Base-by-base conservation (phyloP, 2,113 vertebrate species). In the Melanotaenia duboulayi region DNA sequence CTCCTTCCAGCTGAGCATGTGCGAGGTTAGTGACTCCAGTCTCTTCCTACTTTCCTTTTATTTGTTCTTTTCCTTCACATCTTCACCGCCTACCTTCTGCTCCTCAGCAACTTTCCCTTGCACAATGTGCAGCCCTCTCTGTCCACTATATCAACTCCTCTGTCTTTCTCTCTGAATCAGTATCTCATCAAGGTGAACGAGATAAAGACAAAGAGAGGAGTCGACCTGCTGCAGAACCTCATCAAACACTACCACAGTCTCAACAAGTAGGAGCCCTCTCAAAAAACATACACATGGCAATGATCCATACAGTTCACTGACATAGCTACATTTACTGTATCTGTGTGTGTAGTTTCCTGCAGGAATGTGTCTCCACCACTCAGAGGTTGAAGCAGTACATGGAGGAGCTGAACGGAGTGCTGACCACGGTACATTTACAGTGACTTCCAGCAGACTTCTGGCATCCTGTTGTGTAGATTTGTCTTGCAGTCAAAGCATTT, bases 221-320 rank as follows among this genome's bases (percentile, higher is more conserved):
- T 91, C 0, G 90, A 91, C 70, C 84, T 91, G 22, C 83, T 91
- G 74, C 90, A 90, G 77, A 91, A 91, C 83, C 90, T 91, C 79
- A 91, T 87, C 59, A 91, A 91, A 57, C 87, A 91, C 62, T 90
- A 86, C 52, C 88, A 91, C 73, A 89, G 90, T 56, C 88, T 90
- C 80, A 86, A 91, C 77, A 91, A 89, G 90, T 91, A 55, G 20
- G 76, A 40, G 2, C 17, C 24, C 40, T 19, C 65, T 52, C 44
- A 40, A 35, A 60, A 52, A n/a, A 54, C 66, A 22, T n/a, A n/a
- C 14, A 74, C 42, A 4, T 14, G 16, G 10, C n/a, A 49, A 10
- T n/a, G 37, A 28, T 17, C 52, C 1, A 13, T 37, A 10, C 24
- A 22, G 7, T 37, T 39, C 32, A 54, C 1, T 20, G 25, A 42